Base-by-base conservation (phyloP, 2,113 vertebrate genomes). In the Ceyx margarethae region DNA sequence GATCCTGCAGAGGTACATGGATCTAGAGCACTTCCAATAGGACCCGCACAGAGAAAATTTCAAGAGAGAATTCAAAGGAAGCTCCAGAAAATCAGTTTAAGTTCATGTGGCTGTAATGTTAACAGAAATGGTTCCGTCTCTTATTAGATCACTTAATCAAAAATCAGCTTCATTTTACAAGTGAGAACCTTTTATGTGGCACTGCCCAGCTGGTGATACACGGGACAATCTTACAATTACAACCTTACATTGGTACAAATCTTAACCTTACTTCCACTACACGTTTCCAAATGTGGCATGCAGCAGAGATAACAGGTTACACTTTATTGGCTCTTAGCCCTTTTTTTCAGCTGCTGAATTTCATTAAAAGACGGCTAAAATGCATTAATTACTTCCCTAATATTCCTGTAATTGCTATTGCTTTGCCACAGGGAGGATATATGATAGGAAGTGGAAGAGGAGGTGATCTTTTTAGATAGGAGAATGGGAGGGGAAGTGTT, bases 351-450 rank as follows among this genome's bases (percentile, higher is more conserved):
- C 75, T 72, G 61, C 72, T 81, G 81, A 72, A 80, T 89, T 95
- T 93, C 92, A 92, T 93, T 92, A 92, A 85, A 93, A 92, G 56
- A 50, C 5, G 20, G 56, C 53, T 94, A 90, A 93, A 95, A 95
- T 78, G 48, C 76, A 83, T 89, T 91, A 93, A 96, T 96, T 94
- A 87, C 85, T 94, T 91, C 89, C 78, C 78, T 92, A 87, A 89
- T 89, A 95, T 77, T 93, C 73, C 64, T 68, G 60, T 93, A 95
- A 95, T 94, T 91, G 75, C 56, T 93, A 43, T 71, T 87, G 64
- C 87, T 87, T 94, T 95, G 95, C 78, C 95, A 93, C n/a, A 53
- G 84, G 71, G 87, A 93, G 78, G 60, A 85, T 89, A 65, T 53
- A 65, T 20, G 45, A 81, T 43, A 82, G 81, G 79, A 95, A 95